Percentiles rank a stretch among this genome's conserved stretches.
Evolutionary conservation across 35 echinoderm and acorn worm genomes (phyloP).

Genomic region (Ophioderma brevispina): DNA sequence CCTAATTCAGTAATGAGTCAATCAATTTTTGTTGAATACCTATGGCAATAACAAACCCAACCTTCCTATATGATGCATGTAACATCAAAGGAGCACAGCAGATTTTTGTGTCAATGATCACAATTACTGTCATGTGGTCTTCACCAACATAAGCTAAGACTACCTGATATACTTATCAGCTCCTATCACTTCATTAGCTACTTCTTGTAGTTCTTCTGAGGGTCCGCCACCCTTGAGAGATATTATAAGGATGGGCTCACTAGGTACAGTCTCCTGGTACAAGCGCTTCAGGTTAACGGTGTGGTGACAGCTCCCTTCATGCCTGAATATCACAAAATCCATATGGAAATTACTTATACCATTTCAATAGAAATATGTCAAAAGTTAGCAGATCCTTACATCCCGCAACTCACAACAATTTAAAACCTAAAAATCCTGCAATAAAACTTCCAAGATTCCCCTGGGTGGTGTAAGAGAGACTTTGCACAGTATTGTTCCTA

Average conservation of each 20-base stretch:
- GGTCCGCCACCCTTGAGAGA: conserved; percentile 85
- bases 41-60: neutral
- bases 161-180: conserved; percentile 92
- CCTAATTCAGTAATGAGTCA: no score
- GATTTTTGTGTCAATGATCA: neutral
- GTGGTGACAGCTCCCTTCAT: conserved; percentile 96
- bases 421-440: no score
- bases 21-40: no score
- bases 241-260: conserved; percentile 88
- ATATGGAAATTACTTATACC: no score
- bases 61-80: neutral
- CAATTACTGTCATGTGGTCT: neutral
- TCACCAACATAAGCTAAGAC: no score
- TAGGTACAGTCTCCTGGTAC: conserved; percentile 77
- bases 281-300: conserved; percentile 82
- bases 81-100: neutral
- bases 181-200: conserved; percentile 87
- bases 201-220: conserved; percentile 84
- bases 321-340: no score
- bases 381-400: no score
- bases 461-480: no score
- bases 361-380: no score
- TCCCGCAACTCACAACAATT: no score
- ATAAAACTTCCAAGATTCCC: no score
- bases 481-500: no score